Base-by-base conservation (phyloP, 2,113 vertebrate species). In the Podocnemis expansa region DNA sequence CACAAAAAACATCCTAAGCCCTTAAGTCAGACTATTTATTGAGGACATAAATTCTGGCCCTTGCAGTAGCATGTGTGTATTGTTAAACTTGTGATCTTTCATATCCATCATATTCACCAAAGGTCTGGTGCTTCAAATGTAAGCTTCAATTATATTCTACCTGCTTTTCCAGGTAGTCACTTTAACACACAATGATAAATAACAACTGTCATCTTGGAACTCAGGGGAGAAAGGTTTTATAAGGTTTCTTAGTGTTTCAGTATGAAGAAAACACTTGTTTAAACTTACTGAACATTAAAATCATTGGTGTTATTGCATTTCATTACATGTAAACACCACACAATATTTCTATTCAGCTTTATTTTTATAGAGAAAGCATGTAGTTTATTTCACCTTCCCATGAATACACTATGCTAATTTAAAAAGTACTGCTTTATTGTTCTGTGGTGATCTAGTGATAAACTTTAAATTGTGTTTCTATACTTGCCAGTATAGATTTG, bases 161-260 rank as follows among this genome's bases (percentile, higher is more conserved):
- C 31, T 84, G 47, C 56, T 67, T 92, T 96, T 87, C 92, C 27
- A 91, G 82, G 8, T 73, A 88, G 54, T 51, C 41, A 73, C 5
- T 92, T 95, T 79, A 58, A 85, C 63, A 82, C 60, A 87, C n/a
- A 38, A 78, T 73, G 91, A 78, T 10, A 94, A 94, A 81, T 88
- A 91, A 67, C 25, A 75, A 84, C n/a, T 88, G 11, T 75, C 78
- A 76, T 87, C 51, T 54, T 45, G 31, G 56, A 87, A 58, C 6
- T 94, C 88, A 56, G 4, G 8, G 25, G 8, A 47, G 4, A 10
- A 92, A 94, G 89, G 5, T 25, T 81, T 87, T 52, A 41, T 86
- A 86, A 90, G 45, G 4, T 89, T 58, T 84, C 51, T 84, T 89
- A 79, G 70, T 90, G 24, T 13, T 80, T 92, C 10, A 93, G 60